Conservation (phyloP, 1,140 invertebrate species). For the Micrasema longulum region DNA sequence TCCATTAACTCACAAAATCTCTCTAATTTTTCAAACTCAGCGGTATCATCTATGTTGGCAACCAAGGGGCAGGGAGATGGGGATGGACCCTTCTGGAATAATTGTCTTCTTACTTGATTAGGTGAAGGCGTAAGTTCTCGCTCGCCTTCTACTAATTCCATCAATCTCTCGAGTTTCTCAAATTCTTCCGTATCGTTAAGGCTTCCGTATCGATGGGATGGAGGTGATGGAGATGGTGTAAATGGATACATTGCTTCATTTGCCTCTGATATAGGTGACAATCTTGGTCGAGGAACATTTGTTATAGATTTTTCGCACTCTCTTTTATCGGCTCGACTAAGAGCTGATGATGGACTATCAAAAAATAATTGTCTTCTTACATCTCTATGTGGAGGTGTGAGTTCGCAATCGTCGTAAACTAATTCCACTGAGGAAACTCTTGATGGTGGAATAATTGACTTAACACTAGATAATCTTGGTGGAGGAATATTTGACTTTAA, state of each 20-base stretch:
- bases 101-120: neutral
- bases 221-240: neutral
- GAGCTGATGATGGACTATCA: no score
- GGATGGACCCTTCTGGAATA: neutral
- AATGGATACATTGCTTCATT: neutral
- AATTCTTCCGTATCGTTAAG: neutral
- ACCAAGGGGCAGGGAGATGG: no score
- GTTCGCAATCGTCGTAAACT: neutral
- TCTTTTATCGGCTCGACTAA: no score
- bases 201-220: neutral
- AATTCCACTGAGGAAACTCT: neutral
- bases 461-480: no score
- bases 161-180: constrained; percentile 1
- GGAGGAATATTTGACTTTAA: no score
- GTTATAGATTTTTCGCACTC: no score
- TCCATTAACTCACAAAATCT: no score
- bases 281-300: neutral
- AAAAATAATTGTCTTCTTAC: no score
- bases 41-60: no score
- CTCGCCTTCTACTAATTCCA: neutral
- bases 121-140: neutral
- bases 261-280: constrained; percentile 8
- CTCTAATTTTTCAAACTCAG: no score
- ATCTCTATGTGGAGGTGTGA: no score
- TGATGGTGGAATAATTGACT: no score